A percentile compares a stretch with the other conserved stretches of the same genome.
These are phyloP conservation scores for Drosophila navojoa DNA, from an alignment of 1,140 invertebrate genomes.

Conservation along the genomic window DNA sequence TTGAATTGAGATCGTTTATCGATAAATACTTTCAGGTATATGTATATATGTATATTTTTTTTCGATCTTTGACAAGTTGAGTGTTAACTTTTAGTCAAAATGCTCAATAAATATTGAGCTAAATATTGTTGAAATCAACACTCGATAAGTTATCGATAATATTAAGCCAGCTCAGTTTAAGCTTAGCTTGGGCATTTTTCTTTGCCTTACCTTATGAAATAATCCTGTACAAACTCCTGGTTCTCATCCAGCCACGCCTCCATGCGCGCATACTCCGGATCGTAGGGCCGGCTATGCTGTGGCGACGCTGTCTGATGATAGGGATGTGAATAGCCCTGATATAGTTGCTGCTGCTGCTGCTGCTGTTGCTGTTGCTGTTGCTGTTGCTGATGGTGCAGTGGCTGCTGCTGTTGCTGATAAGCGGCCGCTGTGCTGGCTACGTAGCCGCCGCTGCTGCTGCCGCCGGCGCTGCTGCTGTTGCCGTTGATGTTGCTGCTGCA, in stretches of 20 bases:
- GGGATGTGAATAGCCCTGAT: slow-evolving; percentile 58
- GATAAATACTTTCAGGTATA: too few relatives aligned
- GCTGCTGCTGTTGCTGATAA: slow-evolving; percentile 55
- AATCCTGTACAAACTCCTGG: slow-evolving; percentile 96
- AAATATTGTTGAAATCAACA: too few relatives aligned
- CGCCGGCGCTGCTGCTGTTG: slow-evolving; percentile 15
- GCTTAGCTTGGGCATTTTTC: neutral
- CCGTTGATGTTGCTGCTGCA: slow-evolving; percentile 53
- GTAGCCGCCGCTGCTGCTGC: slow-evolving; percentile 23
- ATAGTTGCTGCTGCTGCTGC: slow-evolving; percentile 62
- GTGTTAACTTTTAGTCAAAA: too few relatives aligned
- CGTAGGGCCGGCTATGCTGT: slow-evolving; percentile 86
- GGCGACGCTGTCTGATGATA: slow-evolving; percentile 84
- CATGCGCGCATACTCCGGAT: slow-evolving; percentile 93
- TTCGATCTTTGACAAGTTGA: too few relatives aligned
- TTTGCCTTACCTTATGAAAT: slow-evolving; percentile 92
- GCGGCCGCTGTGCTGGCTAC: slow-evolving; percentile 49
- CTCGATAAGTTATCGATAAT: neutral
- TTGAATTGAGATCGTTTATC: too few relatives aligned
- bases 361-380: slow-evolving; percentile 1
- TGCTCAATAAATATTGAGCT: too few relatives aligned
- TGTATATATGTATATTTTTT: too few relatives aligned
- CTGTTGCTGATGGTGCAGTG: slow-evolving; percentile 35
- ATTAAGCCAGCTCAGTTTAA: neutral
- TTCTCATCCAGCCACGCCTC: slow-evolving; percentile 98